Evolutionary conservation across 2,797 vertebrate genomes (phyloP).

Genomic region (Spea hammondii): DNA sequence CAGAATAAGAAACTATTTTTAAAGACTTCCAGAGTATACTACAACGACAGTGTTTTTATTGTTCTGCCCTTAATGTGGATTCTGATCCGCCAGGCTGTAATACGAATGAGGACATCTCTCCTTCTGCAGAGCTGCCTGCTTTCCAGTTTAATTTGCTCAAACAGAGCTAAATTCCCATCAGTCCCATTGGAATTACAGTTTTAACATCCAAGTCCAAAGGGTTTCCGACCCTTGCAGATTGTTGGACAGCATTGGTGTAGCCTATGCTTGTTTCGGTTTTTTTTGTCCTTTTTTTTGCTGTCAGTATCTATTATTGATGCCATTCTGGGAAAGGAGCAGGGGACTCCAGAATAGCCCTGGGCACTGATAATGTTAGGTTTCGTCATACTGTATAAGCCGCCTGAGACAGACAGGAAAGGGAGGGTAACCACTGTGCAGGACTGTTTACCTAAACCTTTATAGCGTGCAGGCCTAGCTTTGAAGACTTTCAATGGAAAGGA

Average conservation of each 20-base stretch:
- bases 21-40: too few species aligned
- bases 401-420: conserved; percentile 33
- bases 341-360: conserved; percentile 20
- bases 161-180: too few species aligned
- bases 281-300: conserved; percentile 1
- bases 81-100: too few species aligned
- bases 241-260: background rate
- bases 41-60: too few species aligned
- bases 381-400: conserved; percentile 9
- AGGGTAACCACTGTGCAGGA: conserved; percentile 23
- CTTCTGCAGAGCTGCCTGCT: too few species aligned
- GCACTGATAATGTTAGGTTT: conserved; percentile 5
- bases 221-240: background rate
- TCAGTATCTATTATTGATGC: conserved; percentile 26
- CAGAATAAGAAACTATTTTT: too few species aligned
- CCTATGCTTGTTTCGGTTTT: background rate
- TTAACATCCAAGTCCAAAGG: too few species aligned
- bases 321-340: background rate
- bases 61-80: too few species aligned
- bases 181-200: too few species aligned
- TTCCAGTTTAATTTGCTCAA: too few species aligned
- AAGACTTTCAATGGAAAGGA: conserved; percentile 37
- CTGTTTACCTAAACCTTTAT: conserved; percentile 39
- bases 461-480: conserved; percentile 24
- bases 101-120: too few species aligned